These are phyloP conservation scores for Zophobas atratus DNA, from an alignment of 1,140 invertebrate species.

Conservation along the genomic window DNA sequence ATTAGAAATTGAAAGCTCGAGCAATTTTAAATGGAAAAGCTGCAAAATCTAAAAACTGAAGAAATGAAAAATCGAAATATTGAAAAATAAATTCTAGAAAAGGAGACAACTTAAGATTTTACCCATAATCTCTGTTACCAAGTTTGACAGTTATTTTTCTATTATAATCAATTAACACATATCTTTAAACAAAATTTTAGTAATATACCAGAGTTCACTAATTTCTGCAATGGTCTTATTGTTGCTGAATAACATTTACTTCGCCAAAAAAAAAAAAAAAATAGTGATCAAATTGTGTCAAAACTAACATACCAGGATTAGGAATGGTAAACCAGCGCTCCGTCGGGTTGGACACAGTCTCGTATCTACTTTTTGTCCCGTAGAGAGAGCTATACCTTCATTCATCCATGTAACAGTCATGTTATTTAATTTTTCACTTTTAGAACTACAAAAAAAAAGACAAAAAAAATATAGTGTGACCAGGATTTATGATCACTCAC, in stretches of 20 bases:
- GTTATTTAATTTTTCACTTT: conserved; percentile 43
- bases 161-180: too few relatives aligned
- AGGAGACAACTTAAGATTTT: too few relatives aligned
- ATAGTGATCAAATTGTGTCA: too few relatives aligned
- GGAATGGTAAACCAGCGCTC: conserved; percentile 93
- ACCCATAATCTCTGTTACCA: too few relatives aligned
- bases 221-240: not conserved
- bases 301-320: conserved; percentile 79
- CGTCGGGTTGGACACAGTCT: conserved; percentile 85
- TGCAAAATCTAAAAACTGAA: too few relatives aligned
- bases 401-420: conserved; percentile 76
- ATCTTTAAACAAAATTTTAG: too few relatives aligned
- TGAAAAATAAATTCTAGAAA: too few relatives aligned
- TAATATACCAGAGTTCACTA: too few relatives aligned
- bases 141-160: too few relatives aligned
- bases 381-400: conserved; percentile 66
- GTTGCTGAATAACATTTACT: conserved; percentile 1
- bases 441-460: conserved; percentile 48
- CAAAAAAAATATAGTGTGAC: conserved; percentile 8
- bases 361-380: conserved; percentile 57
- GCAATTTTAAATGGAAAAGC: too few relatives aligned
- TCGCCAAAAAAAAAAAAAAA: not conserved
- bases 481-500: conserved; percentile 62
- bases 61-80: too few relatives aligned
- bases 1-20: too few relatives aligned